Base-by-base conservation (phyloP, 2,888 invertebrate genomes). In the Oligia fasciuncula region DNA sequence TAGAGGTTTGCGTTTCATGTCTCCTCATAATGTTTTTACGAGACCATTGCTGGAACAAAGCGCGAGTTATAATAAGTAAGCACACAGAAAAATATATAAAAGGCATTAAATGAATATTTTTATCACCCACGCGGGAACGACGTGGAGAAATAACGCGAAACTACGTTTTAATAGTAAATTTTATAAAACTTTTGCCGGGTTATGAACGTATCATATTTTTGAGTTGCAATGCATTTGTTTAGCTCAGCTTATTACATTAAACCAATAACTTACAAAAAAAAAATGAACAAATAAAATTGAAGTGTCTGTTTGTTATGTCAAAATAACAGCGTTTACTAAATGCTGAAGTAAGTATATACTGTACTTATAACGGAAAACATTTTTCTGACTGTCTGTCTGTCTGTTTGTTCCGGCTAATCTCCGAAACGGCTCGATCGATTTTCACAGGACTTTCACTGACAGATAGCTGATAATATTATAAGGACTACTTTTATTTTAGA, bases 41-140 rank as follows among this genome's bases (percentile, higher is more conserved):
- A 88, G 88, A 83, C 74, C 76, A 73, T 80, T 40, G 74, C 78
- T 79, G 88, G 80, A 83, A 88, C 87, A 86, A 83, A 79, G 87
- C 87, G 49, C 76, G 54, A 74, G 77, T 82, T 83, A 86, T 84
- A 86, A 88, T 85, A 86, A 85, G 85, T 86, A 84, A 84, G 87
- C 73, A 63, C 79, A 86, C 87, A 80, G 87, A 87, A 81, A 85
- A 85, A 85, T 87, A 85, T 85, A 85, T 87, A 81, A 85, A 87
- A 85, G 76, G 23, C 81, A 85, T 87, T 87, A 87, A 85, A 85
- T 85, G 66, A 85, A 85, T 87, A 87, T 87, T 85, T 85, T 85
- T 85, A 85, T 81, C 81, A 85, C 87, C 81, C 76, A 75, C 85
- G 66, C 73, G 74, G 65, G 81, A 80, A 85, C 65, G 69, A 66